Evolutionary conservation across 1,140 invertebrate species (phyloP).

Genomic region (Macrotrachela quadricornifera): DNA sequence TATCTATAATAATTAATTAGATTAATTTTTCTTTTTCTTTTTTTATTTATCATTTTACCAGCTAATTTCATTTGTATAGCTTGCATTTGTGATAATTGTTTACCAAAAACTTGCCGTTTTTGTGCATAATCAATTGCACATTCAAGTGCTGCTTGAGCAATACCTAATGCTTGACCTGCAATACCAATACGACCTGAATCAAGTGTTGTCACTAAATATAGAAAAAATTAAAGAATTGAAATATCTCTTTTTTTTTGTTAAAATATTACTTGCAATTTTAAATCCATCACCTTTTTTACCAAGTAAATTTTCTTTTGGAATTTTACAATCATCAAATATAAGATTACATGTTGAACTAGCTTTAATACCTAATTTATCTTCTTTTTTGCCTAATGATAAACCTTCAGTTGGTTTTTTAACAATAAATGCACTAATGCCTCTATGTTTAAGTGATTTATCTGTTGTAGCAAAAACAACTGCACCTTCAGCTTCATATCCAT

Average conservation of each 20-base stretch:
- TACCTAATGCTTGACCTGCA: conserved; percentile 64
- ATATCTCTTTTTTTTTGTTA: background rate
- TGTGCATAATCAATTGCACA: conserved; percentile 71
- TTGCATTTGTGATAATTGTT: conserved; percentile 63
- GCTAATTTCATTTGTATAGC: conserved; percentile 42
- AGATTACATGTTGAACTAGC: conserved; percentile 73
- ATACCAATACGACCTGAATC: conserved; percentile 71
- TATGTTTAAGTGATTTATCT: conserved; percentile 69
- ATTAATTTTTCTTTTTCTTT: no score
- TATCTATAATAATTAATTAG: conserved; percentile 40
- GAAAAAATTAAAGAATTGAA: background rate
- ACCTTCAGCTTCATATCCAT: conserved; percentile 62
- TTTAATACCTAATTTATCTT: conserved; percentile 77
- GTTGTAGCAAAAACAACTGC: conserved; percentile 71
- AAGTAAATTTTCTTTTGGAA: conserved; percentile 59
- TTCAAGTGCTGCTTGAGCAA: conserved; percentile 53
- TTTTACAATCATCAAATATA: conserved; percentile 69
- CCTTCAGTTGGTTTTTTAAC: conserved; percentile 53
- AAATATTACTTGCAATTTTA: conserved; percentile 65
- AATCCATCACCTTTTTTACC: conserved; percentile 51
- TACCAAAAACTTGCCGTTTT: conserved; percentile 65
- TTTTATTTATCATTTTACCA: no score
- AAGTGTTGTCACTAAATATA: conserved; percentile 19
- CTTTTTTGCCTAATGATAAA: conserved; percentile 68
- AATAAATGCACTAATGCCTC: conserved; percentile 46